Percentiles rank a stretch among this genome's conserved stretches.
Conservation (phyloP, 2,888 invertebrate genomes). For the Orthosia cruda region DNA sequence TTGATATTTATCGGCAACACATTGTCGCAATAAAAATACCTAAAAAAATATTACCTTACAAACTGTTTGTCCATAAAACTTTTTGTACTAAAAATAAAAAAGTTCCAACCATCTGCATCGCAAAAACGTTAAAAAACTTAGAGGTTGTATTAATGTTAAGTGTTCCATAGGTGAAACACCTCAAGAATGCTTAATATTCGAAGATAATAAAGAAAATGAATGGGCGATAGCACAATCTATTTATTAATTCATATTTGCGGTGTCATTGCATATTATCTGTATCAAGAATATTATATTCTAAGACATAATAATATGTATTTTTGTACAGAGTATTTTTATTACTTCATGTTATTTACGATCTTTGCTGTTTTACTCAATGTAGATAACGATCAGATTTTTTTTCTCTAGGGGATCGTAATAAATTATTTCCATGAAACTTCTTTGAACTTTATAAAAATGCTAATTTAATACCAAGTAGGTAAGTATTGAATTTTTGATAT, state of each 20-base stretch:
- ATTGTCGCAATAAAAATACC: constrained; percentile 3
- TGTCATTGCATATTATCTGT: neutral
- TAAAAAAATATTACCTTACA: too few species aligned
- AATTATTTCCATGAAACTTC: neutral
- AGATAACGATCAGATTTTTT: constrained; percentile 15
- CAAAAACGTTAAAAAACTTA: constrained; percentile 19
- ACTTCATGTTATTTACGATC: constrained; percentile 19
- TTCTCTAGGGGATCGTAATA: neutral
- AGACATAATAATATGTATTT: constrained; percentile 2
- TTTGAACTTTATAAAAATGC: neutral
- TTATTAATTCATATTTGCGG: constrained; percentile 6
- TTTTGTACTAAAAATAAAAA: constrained; percentile 11
- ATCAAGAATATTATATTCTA: constrained; percentile 8
- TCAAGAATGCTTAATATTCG: neutral
- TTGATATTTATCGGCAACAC: constrained; percentile 11
- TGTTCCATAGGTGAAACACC: constrained; percentile 1
- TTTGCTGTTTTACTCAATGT: neutral
- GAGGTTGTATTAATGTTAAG: constrained; percentile 13
- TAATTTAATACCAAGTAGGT: neutral
- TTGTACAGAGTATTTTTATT: constrained; percentile 13
- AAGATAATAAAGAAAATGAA: constrained; percentile 3
- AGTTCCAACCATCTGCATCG: constrained; percentile 39
- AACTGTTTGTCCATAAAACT: too few species aligned
- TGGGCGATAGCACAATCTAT: neutral
- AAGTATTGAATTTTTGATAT: neutral